Evolutionary conservation across 2,113 vertebrate species (phyloP).

Genomic region (Macrotis lagotis): DNA sequence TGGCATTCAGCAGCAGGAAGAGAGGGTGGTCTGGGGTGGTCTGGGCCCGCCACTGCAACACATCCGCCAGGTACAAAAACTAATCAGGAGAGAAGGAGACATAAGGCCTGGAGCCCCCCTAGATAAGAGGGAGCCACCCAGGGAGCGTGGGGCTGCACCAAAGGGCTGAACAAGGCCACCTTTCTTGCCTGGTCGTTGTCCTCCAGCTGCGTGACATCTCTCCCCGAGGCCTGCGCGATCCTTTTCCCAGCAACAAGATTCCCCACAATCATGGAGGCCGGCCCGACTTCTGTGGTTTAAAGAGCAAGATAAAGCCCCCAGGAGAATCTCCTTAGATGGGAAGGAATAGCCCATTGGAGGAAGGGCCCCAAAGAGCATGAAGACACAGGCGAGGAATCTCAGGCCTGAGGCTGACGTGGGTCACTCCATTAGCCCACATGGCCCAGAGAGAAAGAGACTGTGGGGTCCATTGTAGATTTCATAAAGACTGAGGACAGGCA

Average conservation of each 20-base stretch:
- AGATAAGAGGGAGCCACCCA: not conserved
- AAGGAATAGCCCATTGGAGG: not conserved
- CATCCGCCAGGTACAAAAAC: constrained; percentile 96
- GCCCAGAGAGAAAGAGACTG: no score
- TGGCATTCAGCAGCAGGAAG: constrained; percentile 94
- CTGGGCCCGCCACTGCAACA: constrained; percentile 96
- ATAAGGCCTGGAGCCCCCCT: not conserved
- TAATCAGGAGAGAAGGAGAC: constrained; percentile 69
- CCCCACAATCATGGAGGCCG: constrained; percentile 97
- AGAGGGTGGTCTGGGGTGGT: constrained; percentile 95
- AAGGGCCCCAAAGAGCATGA: no score
- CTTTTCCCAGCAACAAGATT: constrained; percentile 97
- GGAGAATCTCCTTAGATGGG: not conserved
- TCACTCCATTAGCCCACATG: no score
- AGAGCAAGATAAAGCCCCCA: not conserved
- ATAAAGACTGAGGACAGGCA: no score
- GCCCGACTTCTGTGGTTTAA: constrained; percentile 90
- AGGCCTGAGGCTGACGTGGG: no score
- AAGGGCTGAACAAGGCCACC: constrained; percentile 74
- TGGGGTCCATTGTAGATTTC: no score
- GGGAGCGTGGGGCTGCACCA: not conserved
- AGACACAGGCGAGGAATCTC: no score
- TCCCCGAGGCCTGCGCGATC: constrained; percentile 95
- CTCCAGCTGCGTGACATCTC: constrained; percentile 93
- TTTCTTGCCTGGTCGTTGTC: constrained; percentile 96